Evolutionary conservation across 2,888 invertebrate species (phyloP), one percentile per base, ranked within the genome.

Genomic region (Platycnemis pennipes): DNA sequence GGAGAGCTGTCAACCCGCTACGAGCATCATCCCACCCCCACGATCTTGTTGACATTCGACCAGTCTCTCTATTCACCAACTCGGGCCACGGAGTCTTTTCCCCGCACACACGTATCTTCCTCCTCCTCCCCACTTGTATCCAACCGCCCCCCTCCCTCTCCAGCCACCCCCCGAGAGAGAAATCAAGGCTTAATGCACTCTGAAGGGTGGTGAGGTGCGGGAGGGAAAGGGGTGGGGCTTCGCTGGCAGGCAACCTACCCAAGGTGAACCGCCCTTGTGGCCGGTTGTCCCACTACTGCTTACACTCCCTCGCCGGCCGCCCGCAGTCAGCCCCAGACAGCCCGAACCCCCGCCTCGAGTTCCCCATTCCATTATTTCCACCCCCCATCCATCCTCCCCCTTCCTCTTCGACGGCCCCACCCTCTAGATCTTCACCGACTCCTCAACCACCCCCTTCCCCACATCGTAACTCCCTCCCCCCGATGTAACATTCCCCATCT

Each of bases 251-350:
- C 91, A 91, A 69, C 91, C 91, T 91, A 63, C 63, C 91, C 91
- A 91, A 91, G 91, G 91, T 91, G 91, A 91, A 91, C 91, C 91
- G 91, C 91, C 91, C 91, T 91, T 45, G 63, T 45, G 91, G 63
- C 91, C 63, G 91, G 91, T 63, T 91, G 91, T 63, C 91, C 91
- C 44, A 91, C 91, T 91, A 44, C 91, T 63, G 42, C 63, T 13
- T 13, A n/a, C n/a, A 63, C 53, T 53, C 53, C 87, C 19, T 5
- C 87, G 26, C 42, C 86, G 22, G 1, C 42, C 86, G 44, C 87
- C 42, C 77, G 2, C 31, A 26, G 77, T 5, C 37, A 26, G 77
- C 77, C 31, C n/a, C 2, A 5, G 45, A 7, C 45, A 42, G 7
- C 3, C 87, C 87, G 44, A 46, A n/a, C 86, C 63, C 87, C 44